A percentile compares a stretch with the other conserved stretches of the same genome.
phyloP scores from a whole-genome alignment of 2,113 vertebrate species.

The Gopherus flavomarginatus region DNA sequence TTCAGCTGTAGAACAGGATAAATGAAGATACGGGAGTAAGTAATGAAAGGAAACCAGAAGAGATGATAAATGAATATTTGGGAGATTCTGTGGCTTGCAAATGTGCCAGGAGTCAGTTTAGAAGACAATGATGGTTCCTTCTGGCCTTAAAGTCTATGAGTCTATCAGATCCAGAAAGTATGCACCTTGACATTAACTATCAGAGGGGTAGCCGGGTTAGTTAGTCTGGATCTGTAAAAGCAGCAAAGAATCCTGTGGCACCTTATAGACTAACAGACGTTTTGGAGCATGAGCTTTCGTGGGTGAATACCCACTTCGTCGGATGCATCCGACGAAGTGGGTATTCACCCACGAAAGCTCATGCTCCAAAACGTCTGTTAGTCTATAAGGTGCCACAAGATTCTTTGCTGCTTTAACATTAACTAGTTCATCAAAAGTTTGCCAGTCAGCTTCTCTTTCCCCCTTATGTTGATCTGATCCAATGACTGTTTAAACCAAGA shows the following conservation, averaged over 20 bases:
- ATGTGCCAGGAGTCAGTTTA: neutral
- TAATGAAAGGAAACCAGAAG: neutral
- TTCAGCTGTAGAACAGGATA: neutral
- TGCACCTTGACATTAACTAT: neutral
- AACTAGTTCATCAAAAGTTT: neutral
- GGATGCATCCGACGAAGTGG: no score
- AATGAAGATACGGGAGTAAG: neutral
- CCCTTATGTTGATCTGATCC: neutral
- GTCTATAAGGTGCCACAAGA: no score
- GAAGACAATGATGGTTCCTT: neutral
- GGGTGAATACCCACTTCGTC: no score
- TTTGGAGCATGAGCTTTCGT: no score
- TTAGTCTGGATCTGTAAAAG: no score
- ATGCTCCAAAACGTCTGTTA: no score
- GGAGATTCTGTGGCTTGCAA: neutral
- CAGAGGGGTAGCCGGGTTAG: no score
- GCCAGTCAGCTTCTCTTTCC: neutral
- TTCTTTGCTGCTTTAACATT: neutral
- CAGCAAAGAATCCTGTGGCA: no score
- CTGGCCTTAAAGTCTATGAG: neutral
- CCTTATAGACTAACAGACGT: no score
- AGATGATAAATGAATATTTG: neutral
- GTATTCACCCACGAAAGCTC: no score
- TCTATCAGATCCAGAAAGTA: neutral
- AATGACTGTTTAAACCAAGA: neutral